Base-by-base conservation (phyloP, 2,113 vertebrate species). In the Merops nubicus region DNA sequence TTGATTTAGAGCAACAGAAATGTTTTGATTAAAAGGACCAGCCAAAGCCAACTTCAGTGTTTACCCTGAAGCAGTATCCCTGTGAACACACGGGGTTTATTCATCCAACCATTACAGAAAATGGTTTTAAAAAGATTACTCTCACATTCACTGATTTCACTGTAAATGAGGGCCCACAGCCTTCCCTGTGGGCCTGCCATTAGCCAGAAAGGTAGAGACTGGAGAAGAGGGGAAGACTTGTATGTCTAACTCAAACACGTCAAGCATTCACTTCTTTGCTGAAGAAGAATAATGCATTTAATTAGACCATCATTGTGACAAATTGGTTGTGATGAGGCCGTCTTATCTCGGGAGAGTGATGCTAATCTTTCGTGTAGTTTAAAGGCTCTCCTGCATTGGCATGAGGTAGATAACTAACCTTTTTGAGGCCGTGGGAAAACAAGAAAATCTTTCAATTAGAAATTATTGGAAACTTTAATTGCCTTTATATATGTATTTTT, bases 271-370 rank as follows among this genome's bases (percentile, higher is more conserved):
- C 69, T 94, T 96, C 93, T 96, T 94, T 89, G 67, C 84, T 75
- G 67, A 87, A 74, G 94, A 94, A 93, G 95, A 97, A 97, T 92
- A 97, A 98, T 97, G 96, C 91, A 95, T 94, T 98, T 98, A 98
- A 98, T 98, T 97, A 97, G 96, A 63, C 85, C 82, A 70, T 97
- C 96, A 70, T 95, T 85, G 96, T 97, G 98, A 98, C 97, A 97
- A 98, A 98, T 97, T 82, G 93, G 92, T 97, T 97, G 96, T 95
- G 97, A 98, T 97, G 96, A 97, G 94, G 95, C 94, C 6, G 36
- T 76, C 95, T 81, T 81, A 88, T 92, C 95, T 96, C 93, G 26
- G 68, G 96, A 98, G 97, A 92, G 88, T 78, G 96, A 97, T 91
- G 88, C 64, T 97, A 97, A 98, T 97, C 95, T 90, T 56, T 91